Evolutionary conservation across 2,888 invertebrate genomes (phyloP), one percentile per base, ranked within the genome.

Genomic region (Mechanitis messenoides): DNA sequence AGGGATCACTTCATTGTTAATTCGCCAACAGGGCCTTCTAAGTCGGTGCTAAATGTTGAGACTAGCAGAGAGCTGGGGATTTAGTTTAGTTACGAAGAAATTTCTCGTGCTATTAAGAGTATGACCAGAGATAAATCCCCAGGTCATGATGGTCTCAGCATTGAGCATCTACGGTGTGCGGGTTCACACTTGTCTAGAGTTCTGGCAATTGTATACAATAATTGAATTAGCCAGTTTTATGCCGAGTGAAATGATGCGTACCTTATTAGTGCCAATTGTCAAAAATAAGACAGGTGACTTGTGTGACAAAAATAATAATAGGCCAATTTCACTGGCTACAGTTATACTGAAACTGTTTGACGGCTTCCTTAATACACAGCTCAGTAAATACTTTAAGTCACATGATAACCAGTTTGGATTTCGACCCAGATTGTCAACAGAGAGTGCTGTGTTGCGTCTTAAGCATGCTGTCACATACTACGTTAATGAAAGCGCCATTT

Each of bases 331-430:
- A 0, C 57, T 72, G 3, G 71, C 70, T 11, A 71, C 68, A 0
- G 56, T 65, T 7, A 45, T 64, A 1, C 58, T 67, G 0, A 70
- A 69, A 20, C 66, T 70, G 31, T 56, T 69, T 58, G 69, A 69
- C 45, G 46, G 68, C 42, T 0, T 71, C 64, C 62, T 71, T 59
- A 62, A 69, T 42, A 31, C 59, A 45, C 64, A 62, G 12, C 45
- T 70, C 3, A 57, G 63, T 45, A 63, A 62, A 3, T 56, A 64
- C 57, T 1, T 69, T 12, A 46, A 56, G 2, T 11, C 65, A 2
- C 68, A 72, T 47, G 67, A n/a, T n/a, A n/a, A n/a, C n/a, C n/a
- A 70, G 50, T 70, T 72, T 38, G 70, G 69, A 4, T 72, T 72
- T 54, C 46, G 65, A 42, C 46, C 68, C 0, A 56, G 60, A 20